Evolutionary conservation across 2,113 vertebrate genomes (phyloP).

Genomic region (Tor tambroides): DNA sequence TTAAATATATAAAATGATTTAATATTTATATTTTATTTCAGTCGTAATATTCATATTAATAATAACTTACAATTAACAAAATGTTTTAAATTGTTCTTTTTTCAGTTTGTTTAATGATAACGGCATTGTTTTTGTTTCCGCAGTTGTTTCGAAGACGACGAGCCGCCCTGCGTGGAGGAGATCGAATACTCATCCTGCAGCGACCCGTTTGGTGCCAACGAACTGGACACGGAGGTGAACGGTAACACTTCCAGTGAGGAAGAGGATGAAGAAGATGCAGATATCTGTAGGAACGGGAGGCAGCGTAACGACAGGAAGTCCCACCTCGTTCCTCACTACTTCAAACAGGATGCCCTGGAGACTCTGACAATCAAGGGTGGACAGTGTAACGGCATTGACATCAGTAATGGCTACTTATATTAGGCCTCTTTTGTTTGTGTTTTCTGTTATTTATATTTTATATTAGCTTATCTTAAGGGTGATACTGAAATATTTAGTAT

Average conservation of each 20-base stretch:
- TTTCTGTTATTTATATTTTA: constrained; percentile 18
- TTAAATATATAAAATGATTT: too few relatives aligned
- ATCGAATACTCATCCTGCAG: constrained; percentile 80
- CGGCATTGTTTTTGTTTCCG: neutral
- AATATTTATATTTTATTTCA: too few relatives aligned
- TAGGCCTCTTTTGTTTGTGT: neutral
- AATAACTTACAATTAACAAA: too few relatives aligned
- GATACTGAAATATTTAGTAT: neutral
- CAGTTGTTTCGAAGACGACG: constrained; percentile 83
- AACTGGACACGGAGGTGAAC: constrained; percentile 69
- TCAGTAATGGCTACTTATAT: constrained; percentile 33
- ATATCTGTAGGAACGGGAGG: neutral
- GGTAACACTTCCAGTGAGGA: constrained; percentile 49
- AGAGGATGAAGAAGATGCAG: constrained; percentile 46
- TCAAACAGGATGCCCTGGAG: constrained; percentile 49
- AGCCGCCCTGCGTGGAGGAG: constrained; percentile 86
- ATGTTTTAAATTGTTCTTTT: too few relatives aligned
- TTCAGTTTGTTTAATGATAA: neutral
- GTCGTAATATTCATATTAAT: too few relatives aligned
- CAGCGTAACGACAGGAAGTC: constrained; percentile 40
- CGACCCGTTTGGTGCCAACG: constrained; percentile 46
- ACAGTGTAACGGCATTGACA: constrained; percentile 40
- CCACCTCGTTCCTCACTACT: constrained; percentile 48
- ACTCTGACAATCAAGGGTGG: constrained; percentile 52
- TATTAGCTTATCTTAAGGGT: neutral